A percentile compares a stretch with the other conserved stretches of the same genome.
phyloP scores from a whole-genome alignment of 2,113 vertebrate species.

The Pteropus alecto region DNA sequence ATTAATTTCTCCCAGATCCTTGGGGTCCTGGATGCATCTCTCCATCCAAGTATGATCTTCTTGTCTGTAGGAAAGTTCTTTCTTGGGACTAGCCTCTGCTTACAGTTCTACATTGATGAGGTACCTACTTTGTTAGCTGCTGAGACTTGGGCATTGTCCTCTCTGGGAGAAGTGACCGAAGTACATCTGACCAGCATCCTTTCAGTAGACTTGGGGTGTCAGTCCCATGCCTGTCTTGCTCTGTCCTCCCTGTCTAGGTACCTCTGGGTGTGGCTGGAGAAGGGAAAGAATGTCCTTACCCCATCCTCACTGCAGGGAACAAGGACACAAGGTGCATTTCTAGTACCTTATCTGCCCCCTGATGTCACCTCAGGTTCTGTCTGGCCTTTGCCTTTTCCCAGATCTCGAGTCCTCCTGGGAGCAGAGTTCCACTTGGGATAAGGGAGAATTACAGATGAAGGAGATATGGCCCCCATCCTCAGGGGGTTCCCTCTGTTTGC shows the following conservation, averaged over 20 bases:
- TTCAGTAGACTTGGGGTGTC: neutral
- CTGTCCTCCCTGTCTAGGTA: neutral
- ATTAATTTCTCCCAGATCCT: neutral
- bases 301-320: neutral
- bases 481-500: neutral
- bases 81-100: neutral
- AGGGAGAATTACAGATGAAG: neutral
- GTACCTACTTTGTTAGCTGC: neutral
- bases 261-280: neutral
- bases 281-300: neutral
- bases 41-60: neutral
- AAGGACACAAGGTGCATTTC: neutral
- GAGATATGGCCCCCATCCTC: neutral
- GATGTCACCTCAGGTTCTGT: neutral
- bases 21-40: neutral
- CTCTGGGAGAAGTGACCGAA: neutral
- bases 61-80: neutral
- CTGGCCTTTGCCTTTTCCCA: neutral
- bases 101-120: neutral
- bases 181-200: neutral
- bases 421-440: neutral
- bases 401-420: neutral
- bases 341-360: neutral
- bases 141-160: neutral
- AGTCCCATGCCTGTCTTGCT: neutral